Conservation (phyloP, 2,888 invertebrate genomes). For the Steinernema hermaphroditum region DNA sequence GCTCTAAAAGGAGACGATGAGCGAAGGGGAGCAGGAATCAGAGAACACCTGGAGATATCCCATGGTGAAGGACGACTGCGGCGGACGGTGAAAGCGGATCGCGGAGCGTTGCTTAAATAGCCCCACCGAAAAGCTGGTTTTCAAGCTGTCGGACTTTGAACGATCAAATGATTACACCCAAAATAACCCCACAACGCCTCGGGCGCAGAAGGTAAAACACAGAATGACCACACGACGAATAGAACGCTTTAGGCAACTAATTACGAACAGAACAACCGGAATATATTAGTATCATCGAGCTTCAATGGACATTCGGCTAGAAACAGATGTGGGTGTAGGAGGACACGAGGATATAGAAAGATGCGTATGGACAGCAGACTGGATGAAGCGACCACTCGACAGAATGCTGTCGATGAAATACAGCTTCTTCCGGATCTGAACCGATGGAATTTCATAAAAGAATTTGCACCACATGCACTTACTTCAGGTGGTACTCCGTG, state of each 20-base stretch:
- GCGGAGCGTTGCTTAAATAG: background rate
- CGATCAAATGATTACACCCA: slow-evolving; percentile 16
- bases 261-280: background rate
- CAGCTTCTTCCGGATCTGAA: no score
- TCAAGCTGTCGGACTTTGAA: slow-evolving; percentile 14
- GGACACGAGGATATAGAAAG: no score
- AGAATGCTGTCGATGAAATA: no score
- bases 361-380: no score
- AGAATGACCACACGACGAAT: background rate
- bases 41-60: slow-evolving; percentile 14
- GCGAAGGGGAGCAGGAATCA: background rate
- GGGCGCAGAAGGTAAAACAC: background rate
- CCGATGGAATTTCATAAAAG: no score
- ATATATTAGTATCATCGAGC: background rate
- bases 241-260: background rate
- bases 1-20: background rate
- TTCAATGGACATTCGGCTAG: no score
- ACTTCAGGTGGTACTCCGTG: background rate
- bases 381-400: no score
- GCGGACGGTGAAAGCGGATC: background rate
- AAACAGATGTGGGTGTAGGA: no score
- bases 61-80: slow-evolving; percentile 2
- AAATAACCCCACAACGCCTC: background rate
- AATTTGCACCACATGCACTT: no score
- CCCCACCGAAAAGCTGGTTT: slow-evolving; percentile 6